Percentiles rank a stretch among this genome's conserved stretches.
Conservation (phyloP, 2,797 vertebrate species). For the Chelonia mydas region DNA sequence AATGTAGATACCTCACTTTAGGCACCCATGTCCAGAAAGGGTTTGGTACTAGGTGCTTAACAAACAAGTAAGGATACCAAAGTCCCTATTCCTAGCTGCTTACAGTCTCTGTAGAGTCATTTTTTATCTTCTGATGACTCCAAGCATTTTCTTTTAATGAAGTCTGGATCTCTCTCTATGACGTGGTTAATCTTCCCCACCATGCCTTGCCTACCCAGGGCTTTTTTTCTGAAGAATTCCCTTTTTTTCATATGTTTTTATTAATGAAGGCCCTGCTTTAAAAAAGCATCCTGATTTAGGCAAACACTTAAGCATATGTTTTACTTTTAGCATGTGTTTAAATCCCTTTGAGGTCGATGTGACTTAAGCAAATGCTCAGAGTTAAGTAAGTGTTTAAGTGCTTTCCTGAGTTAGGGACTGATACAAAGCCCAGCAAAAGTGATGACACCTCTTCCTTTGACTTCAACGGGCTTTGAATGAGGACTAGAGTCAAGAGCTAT, state of each 20-base stretch:
- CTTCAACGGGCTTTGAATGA: background rate
- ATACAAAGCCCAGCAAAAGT: background rate
- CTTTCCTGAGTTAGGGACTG: background rate
- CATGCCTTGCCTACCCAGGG: background rate
- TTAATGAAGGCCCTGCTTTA: background rate
- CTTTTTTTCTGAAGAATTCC: background rate
- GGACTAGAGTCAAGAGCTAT: background rate
- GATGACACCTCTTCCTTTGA: background rate
- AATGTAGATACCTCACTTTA: rapidly evolving
- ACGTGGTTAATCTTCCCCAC: background rate
- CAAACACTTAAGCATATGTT: background rate
- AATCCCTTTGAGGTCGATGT: background rate
- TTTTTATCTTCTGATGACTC: constrained; percentile 25
- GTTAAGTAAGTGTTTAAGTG: background rate
- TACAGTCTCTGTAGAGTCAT: background rate
- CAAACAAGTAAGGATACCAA: background rate
- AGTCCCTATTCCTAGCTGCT: background rate
- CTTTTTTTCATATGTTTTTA: background rate
- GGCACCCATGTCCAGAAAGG: background rate
- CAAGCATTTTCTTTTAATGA: background rate
- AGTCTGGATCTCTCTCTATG: background rate
- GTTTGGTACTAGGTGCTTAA: background rate
- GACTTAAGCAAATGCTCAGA: background rate
- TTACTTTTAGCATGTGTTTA: background rate
- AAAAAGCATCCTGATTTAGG: background rate